These are phyloP conservation scores for Lagria hirta DNA, from an alignment of 2,888 invertebrate species.

Conservation along the genomic window DNA sequence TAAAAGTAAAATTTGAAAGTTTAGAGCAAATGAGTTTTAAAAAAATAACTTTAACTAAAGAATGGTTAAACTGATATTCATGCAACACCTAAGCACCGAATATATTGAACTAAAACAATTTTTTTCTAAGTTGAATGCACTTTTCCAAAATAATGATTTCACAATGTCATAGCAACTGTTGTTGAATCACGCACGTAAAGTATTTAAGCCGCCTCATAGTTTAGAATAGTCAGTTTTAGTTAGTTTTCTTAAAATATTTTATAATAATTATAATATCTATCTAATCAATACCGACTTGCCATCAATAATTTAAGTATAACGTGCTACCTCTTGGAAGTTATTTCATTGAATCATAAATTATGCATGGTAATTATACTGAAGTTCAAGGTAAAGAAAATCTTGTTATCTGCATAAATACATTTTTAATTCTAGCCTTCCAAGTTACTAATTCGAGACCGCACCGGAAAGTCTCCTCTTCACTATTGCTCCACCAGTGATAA, in stretches of 20 bases:
- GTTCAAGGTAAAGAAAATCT: background rate
- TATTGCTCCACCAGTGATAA: constrained; percentile 71
- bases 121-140: constrained; percentile 37
- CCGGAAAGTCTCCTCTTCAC: constrained; percentile 85
- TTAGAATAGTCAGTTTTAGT: constrained; percentile 1
- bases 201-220: constrained; percentile 12
- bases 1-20: too few species aligned
- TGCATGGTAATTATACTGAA: too few species aligned
- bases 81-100: too few species aligned
- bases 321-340: too few species aligned
- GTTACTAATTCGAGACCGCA: constrained; percentile 75
- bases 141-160: constrained; percentile 38
- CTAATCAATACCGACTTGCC: too few species aligned
- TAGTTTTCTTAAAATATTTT: background rate
- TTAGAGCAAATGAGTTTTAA: too few species aligned
- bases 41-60: too few species aligned
- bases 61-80: too few species aligned
- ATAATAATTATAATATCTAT: too few species aligned
- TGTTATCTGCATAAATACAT: background rate
- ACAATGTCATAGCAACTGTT: constrained; percentile 45
- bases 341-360: too few species aligned
- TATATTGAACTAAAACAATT: too few species aligned
- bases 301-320: too few species aligned
- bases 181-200: constrained; percentile 20
- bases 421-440: constrained; percentile 57